These are phyloP conservation scores for Cyclophora punctaria DNA, from an alignment of 2,888 invertebrate species.

Conservation along the genomic window DNA sequence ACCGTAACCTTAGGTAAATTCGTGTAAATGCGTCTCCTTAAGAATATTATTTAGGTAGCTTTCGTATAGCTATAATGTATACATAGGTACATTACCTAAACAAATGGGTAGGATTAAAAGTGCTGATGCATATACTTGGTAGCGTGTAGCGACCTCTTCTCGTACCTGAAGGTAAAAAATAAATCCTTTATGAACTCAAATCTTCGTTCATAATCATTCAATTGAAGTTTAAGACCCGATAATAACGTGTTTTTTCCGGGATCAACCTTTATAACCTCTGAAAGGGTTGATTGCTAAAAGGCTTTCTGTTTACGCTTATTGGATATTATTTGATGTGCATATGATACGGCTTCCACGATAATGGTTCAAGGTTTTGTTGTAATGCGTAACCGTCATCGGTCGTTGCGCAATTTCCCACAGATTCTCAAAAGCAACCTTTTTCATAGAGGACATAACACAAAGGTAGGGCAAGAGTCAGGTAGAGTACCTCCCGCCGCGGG, in stretches of 20 bases:
- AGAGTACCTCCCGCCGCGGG: constrained; percentile 64
- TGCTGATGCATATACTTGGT: no score
- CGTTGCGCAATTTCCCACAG: constrained; percentile 72
- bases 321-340: constrained; percentile 30
- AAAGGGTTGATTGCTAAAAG: constrained; percentile 48
- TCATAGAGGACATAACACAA: constrained; percentile 66
- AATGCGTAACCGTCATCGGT: constrained; percentile 51
- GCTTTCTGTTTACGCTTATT: constrained; percentile 36
- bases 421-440: constrained; percentile 61
- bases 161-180: no score
- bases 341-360: constrained; percentile 45
- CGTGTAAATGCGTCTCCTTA: no score
- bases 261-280: constrained; percentile 33
- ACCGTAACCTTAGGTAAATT: no score
- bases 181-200: no score
- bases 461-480: constrained; percentile 73
- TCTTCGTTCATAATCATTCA: no score
- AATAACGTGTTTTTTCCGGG: constrained; percentile 35
- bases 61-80: no score
- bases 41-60: no score
- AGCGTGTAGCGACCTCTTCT: no score
- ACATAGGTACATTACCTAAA: no score
- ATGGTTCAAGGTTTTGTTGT: constrained; percentile 44
- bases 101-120: no score
- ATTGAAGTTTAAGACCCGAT: constrained; percentile 20